Base-by-base conservation (phyloP, 2,888 invertebrate genomes). In the Euplexia lucipara region DNA sequence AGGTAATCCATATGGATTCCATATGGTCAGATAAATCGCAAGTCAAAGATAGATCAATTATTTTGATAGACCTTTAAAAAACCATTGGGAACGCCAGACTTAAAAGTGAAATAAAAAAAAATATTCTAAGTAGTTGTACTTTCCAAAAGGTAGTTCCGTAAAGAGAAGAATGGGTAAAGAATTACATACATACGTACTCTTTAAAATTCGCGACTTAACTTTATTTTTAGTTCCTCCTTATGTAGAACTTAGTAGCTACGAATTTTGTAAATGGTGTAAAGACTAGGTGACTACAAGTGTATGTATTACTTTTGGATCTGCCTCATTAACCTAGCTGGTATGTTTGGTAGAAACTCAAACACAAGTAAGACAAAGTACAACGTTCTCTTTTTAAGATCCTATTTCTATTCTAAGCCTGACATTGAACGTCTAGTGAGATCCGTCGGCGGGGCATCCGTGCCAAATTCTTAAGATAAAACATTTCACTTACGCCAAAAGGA, bases 401-500 rank as follows among this genome's bases (percentile, higher is more conserved):
- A 53, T 54, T 77, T 71, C 72, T 71, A 71, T 54, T 72, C 30
- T 51, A 2, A 14, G 16, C 10, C 48, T 51, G 49, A 45, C 72
- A 72, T 77, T 77, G 72, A 77, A 61, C 20, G 47, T 34, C 26
- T 53, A 30, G 57, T 49, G 39, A 39, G 22, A 30, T 35, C 18
- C 18, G 35, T 54, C 16, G 16, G 12, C 7, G 10, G 41, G 14
- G 16, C 9, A 16, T 10, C 9, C 26, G 22, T 42, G 47, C 44
- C 8, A 54, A 53, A 48, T 41, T 42, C 6, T 39, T 54, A 30
- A 12, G 7, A 20, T 41, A 9, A 26, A 34, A 34, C 20, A 37
- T 37, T n/a, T 9, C 65, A 92, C 95, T 93, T 88, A 95, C 95
- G 54, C 95, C 94, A 70, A 95, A 95, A 22, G 95, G 95, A 80